Conservation (phyloP, 2,888 invertebrate genomes). For the Blera fallax region DNA sequence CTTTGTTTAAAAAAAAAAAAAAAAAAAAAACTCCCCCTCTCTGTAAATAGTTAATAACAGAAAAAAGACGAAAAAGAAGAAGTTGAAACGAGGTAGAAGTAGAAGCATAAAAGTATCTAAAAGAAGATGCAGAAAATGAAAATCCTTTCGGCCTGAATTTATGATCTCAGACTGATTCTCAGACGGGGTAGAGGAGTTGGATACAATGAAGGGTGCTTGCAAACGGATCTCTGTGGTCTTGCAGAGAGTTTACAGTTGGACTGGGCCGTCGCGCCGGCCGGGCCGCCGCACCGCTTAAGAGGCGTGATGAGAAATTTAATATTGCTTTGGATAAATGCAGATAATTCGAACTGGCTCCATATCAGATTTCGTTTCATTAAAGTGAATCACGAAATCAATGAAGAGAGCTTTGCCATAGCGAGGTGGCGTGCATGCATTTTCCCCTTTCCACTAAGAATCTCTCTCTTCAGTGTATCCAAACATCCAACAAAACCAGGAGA, state of each 20-base stretch:
- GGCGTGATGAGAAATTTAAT: slow-evolving; percentile 73
- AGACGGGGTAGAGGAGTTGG: neutral
- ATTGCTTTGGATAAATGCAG: slow-evolving; percentile 73
- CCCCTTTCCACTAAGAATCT: slow-evolving; percentile 35
- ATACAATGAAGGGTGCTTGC: neutral
- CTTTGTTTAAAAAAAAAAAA: too few relatives aligned
- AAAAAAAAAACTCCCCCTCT: slow-evolving; percentile 11
- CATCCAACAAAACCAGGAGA: slow-evolving; percentile 51
- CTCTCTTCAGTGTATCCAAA: neutral
- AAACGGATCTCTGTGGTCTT: slow-evolving; percentile 14
- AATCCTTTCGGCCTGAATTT: slow-evolving; percentile 69
- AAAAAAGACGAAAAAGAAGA: slow-evolving; percentile 6
- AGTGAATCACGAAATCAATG: slow-evolving; percentile 80
- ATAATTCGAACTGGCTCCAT: slow-evolving; percentile 74
- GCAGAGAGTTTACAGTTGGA: slow-evolving; percentile 51
- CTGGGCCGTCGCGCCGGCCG: slow-evolving; percentile 6
- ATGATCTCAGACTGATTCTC: slow-evolving; percentile 61
- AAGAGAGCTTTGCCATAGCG: slow-evolving; percentile 59
- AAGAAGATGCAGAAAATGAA: slow-evolving; percentile 54
- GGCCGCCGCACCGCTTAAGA: slow-evolving; percentile 23
- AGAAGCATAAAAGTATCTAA: neutral
- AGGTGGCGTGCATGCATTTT: slow-evolving; percentile 68
- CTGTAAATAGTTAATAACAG: slow-evolving; percentile 38
- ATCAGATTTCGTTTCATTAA: slow-evolving; percentile 82
- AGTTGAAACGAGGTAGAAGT: neutral